These are phyloP conservation scores for Actias luna DNA, from an alignment of 2,888 invertebrate species.

Conservation along the genomic window DNA sequence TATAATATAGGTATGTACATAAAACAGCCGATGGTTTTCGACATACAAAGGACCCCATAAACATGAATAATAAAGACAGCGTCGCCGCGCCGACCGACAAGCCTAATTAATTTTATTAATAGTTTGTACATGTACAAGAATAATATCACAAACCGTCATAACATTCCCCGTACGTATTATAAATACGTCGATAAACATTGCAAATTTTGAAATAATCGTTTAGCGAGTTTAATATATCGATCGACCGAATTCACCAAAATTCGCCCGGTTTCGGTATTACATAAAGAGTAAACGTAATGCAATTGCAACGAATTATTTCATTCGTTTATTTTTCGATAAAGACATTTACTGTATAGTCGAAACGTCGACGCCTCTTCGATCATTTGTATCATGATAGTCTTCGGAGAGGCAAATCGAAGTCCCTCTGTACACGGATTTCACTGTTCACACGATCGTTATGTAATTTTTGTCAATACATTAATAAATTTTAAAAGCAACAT, in stretches of 20 bases:
- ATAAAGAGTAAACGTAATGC: conserved; percentile 50
- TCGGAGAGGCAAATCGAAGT: conserved; percentile 23
- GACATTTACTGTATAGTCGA: conserved; percentile 43
- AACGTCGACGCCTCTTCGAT: conserved; percentile 30
- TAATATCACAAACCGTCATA: conserved; percentile 30
- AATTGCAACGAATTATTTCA: conserved; percentile 47
- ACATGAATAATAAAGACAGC: conserved; percentile 33
- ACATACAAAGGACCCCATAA: conserved; percentile 36
- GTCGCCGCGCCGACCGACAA: conserved; percentile 21
- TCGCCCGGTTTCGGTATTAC: conserved; percentile 53
- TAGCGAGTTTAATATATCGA: conserved; percentile 38
- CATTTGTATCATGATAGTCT: conserved; percentile 25
- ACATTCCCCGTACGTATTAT: conserved; percentile 31
- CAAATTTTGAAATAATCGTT: conserved; percentile 50
- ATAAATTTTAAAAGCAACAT: conserved; percentile 50
- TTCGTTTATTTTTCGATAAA: conserved; percentile 56
- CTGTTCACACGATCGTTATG: conserved; percentile 43
- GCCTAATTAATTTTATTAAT: conserved; percentile 45
- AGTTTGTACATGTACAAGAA: conserved; percentile 32
- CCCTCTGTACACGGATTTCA: conserved; percentile 40
- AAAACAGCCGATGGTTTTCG: conserved; percentile 30
- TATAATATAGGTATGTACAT: conserved; percentile 29
- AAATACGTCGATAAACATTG: conserved; percentile 40
- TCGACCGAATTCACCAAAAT: conserved; percentile 56
- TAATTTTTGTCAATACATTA: conserved; percentile 51